phyloP scores from a whole-genome alignment of 1,140 invertebrate genomes.

The Venustaconcha ellipsiformis region DNA sequence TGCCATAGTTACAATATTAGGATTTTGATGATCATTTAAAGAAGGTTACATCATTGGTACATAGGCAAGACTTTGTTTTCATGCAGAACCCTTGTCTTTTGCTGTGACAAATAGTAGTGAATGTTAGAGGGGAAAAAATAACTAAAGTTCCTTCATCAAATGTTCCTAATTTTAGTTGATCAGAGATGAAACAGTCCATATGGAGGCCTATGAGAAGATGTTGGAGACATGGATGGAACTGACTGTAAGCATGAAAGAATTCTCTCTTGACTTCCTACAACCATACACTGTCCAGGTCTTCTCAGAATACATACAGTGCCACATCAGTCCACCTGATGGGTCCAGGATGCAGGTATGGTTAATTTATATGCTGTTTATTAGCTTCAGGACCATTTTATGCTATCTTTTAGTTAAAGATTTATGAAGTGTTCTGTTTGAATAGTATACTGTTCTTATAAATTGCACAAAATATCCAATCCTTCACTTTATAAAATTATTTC shows the following conservation, averaged over 20 bases:
- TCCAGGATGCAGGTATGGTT: slow-evolving; percentile 72
- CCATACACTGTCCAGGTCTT: slow-evolving; percentile 75
- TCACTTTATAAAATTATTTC: no score
- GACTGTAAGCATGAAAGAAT: slow-evolving; percentile 74
- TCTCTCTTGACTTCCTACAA: slow-evolving; percentile 72
- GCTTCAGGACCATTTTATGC: background rate
- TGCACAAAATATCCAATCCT: background rate
- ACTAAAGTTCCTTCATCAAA: background rate
- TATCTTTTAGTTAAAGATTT: background rate
- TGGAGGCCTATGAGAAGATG: slow-evolving; percentile 85
- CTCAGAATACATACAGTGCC: slow-evolving; percentile 84
- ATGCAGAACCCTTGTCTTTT: background rate
- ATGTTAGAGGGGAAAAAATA: background rate
- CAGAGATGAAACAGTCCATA: slow-evolving; percentile 78
- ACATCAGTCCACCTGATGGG: slow-evolving; percentile 86
- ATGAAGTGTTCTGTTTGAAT: background rate
- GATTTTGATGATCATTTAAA: no score
- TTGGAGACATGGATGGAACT: slow-evolving; percentile 81
- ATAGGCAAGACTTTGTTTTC: no score
- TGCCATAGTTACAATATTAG: no score
- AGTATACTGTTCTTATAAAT: background rate
- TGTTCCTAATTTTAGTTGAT: slow-evolving; percentile 50
- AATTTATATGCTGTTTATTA: slow-evolving; percentile 16
- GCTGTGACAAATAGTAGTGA: background rate
- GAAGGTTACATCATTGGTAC: no score